A percentile compares a stretch with the other conserved stretches of the same genome.
These are phyloP conservation scores for Aegypius monachus DNA, from an alignment of 2,113 vertebrate genomes.

Conservation along the genomic window DNA sequence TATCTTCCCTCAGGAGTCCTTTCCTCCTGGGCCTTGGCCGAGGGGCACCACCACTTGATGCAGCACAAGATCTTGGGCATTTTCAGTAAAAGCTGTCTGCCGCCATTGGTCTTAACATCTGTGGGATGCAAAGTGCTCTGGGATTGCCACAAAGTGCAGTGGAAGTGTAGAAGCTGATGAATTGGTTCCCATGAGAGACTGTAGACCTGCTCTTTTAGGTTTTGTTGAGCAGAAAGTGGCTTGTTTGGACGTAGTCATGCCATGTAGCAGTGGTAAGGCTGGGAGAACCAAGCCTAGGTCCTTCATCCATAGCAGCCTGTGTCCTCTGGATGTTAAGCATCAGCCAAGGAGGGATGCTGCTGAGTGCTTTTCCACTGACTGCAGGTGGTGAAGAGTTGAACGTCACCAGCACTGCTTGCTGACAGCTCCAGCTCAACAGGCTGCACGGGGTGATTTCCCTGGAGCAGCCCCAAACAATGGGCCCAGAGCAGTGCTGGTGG, in stretches of 20 bases:
- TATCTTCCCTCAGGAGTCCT: background rate
- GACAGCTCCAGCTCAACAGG: background rate
- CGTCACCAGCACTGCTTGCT: background rate
- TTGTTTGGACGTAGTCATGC: background rate
- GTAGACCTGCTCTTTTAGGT: background rate
- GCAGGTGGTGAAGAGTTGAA: background rate
- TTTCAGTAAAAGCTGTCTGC: background rate
- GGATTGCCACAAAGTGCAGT: background rate
- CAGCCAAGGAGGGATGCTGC: background rate
- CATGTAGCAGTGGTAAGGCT: background rate
- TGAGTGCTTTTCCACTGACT: background rate
- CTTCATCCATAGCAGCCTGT: background rate
- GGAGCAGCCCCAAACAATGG: background rate
- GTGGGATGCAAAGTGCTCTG: background rate
- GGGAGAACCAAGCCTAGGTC: background rate
- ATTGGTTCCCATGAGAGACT: background rate
- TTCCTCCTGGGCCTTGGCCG: background rate
- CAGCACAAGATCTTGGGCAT: background rate
- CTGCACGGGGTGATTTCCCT: background rate
- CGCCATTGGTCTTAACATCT: background rate
- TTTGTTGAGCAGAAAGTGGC: background rate
- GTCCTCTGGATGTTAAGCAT: background rate
- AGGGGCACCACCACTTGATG: background rate
- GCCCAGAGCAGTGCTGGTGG: background rate
- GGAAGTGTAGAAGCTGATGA: background rate